Base-by-base conservation (phyloP, 2,113 vertebrate species). In the Nesogale talazaci region DNA sequence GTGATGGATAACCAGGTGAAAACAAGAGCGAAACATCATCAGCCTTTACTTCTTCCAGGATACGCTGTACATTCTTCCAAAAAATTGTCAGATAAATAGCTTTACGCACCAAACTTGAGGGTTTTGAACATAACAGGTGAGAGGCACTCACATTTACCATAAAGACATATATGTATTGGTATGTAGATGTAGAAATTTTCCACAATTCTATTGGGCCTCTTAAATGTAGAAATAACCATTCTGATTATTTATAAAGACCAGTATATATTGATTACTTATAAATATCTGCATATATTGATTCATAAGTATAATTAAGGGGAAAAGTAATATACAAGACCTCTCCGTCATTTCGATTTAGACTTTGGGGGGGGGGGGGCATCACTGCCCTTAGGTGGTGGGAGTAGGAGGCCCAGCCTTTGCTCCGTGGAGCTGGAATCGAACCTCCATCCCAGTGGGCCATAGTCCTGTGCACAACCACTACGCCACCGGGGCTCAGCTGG, bases 241-340 rank as follows among this genome's bases (percentile, higher is more conserved):
- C 89, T 81, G 92, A 42, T 67, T 67, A 19, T 12, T 19, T 17
- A 90, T 34, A 89, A 17, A 61, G 65, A 89, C 92, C 3, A 67
- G 23, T 10, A 61, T 40, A 85, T 17, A 59, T 1, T 36, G 27
- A 78, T 74, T 88, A 93, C 57, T 77, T n/a, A 90, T 34, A 89
- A 17, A 61, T 59, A 89, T 94, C 3, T 61, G 23, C 14, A 61
- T 40, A 85, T 17, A 59, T 1, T 36, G 27, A 78, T 74, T 88
- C 29, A 63, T 88, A 42, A 91, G 52, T 87, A 83, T 61, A 94
- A 94, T 91, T 34, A 83, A 40, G 7, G 22, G 2, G 83, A 76
- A 59, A n/a, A 88, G 42, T 27, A 92, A 72, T 17, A 27, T 59
- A 75, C 36, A 46, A 90, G 87, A 29, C 2, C 11, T 80, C 59